Base-by-base conservation (phyloP, 2,113 vertebrate genomes). In the Cynocephalus volans region DNA sequence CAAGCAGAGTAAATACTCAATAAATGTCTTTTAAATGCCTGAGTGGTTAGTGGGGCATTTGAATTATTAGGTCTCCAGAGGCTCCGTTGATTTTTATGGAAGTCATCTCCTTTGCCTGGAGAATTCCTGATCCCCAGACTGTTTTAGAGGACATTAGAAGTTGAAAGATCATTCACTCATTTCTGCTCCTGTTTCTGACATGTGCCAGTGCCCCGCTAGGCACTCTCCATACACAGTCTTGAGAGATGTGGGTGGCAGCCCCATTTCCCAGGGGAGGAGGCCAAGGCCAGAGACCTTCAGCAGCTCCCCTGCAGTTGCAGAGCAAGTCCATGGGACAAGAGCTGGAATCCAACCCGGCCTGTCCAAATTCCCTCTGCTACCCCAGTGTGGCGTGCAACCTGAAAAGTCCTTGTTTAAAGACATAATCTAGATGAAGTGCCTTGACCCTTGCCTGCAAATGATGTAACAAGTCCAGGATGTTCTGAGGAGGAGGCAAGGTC, bases 391-490 rank as follows among this genome's bases (percentile, higher is more conserved):
- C 17, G 62, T 15, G 18, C 52, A 4, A 76, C 75, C 73, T 0
- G 45, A 41, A 69, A 81, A 45, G 60, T 52, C 93, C 58, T 31
- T 41, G 81, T 79, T 48, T 23, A 48, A 24, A 70, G 96, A 94
- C 10, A 0, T 3, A 62, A 64, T 82, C 95, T 93, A 85, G 95
- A 28, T 15, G 24, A 0, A 21, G 41, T 18, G 73, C 95, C 36
- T 83, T 8, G 8, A 54, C 72, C 82, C 83, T 65, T 60, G 92
- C 85, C 77, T 76, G 0, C 17, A 17, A 45, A 81, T 31, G 81
- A 82, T 76, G 33, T 93, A 94, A 93, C 93, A 97, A 96, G 86
- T 50, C 9, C 56, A 70, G 88, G 82, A 67, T 75, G 91, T 95
- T 73, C 93, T 19, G 0, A 52, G 93, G 18, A 52, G 93, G 64